These are phyloP conservation scores for Auanema sp. DNA, from an alignment of 2,888 invertebrate genomes.

Conservation along the genomic window DNA sequence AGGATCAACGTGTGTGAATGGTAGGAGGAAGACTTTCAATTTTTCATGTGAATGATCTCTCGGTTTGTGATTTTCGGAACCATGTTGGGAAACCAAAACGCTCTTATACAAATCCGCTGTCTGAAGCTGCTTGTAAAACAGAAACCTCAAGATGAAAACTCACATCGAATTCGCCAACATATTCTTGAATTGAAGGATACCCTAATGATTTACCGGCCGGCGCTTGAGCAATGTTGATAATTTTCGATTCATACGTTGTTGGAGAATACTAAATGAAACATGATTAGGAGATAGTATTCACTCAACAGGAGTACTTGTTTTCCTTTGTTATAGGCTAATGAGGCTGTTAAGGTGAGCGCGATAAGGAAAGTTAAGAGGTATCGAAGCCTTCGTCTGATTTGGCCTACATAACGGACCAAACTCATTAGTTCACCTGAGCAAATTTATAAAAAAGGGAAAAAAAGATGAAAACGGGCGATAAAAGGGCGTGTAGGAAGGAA, in stretches of 20 bases:
- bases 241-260: no score
- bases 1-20: constrained; percentile 55
- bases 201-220: background rate
- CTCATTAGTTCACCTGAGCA: constrained; percentile 8
- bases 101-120: constrained; percentile 36
- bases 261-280: no score
- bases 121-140: constrained; percentile 19
- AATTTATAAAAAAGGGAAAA: no score
- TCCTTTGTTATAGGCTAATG: constrained; percentile 13
- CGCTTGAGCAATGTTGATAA: no score
- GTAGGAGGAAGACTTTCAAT: constrained; percentile 45
- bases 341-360: constrained; percentile 17
- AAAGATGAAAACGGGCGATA: no score
- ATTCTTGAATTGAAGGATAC: background rate
- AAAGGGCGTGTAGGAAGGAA: no score
- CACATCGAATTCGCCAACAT: constrained; percentile 16
- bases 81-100: constrained; percentile 11
- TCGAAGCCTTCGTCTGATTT: constrained; percentile 15
- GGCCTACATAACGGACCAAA: constrained; percentile 14
- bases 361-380: constrained; percentile 9
- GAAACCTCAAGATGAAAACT: background rate
- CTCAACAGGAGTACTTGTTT: background rate
- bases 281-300: constrained; percentile 4
- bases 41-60: constrained; percentile 21
- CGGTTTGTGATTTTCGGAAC: no score